These are phyloP conservation scores for Piscicola geometra DNA, from an alignment of 2,888 invertebrate genomes.

Conservation along the genomic window DNA sequence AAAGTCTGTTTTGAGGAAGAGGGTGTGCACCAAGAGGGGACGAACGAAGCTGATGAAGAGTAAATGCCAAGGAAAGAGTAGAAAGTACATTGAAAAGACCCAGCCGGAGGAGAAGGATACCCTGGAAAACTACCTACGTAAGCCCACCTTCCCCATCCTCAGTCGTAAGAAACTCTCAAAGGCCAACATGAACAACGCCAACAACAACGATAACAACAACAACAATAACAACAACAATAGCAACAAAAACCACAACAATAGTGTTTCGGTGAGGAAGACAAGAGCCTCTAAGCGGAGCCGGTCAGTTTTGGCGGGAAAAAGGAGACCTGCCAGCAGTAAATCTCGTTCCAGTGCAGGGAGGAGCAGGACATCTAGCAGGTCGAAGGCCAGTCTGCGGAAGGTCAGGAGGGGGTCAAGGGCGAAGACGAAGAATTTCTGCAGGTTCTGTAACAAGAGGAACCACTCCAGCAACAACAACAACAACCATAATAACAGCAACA, in stretches of 20 bases:
- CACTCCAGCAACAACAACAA: neutral
- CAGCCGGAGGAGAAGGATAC: neutral
- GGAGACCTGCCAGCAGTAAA: too few species aligned
- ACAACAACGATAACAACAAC: neutral
- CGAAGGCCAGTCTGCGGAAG: too few species aligned
- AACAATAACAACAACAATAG: neutral
- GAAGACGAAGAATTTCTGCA: constrained; percentile 8
- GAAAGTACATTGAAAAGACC: neutral
- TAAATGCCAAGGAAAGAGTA: neutral
- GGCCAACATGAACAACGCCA: neutral
- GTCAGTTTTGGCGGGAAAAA: too few species aligned
- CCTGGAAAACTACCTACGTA: neutral
- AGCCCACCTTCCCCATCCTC: neutral
- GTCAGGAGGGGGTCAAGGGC: too few species aligned
- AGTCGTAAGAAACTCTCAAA: constrained; percentile 3
- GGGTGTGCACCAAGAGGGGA: neutral
- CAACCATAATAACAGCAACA: neutral
- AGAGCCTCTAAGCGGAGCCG: too few species aligned
- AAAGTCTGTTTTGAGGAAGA: neutral
- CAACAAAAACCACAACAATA: too few species aligned
- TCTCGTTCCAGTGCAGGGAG: too few species aligned
- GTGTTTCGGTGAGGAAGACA: too few species aligned
- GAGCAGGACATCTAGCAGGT: too few species aligned
- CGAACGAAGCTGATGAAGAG: too few species aligned
- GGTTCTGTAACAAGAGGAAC: neutral